phyloP scores from a whole-genome alignment of 2,888 invertebrate genomes.

The Adela reaumurella region DNA sequence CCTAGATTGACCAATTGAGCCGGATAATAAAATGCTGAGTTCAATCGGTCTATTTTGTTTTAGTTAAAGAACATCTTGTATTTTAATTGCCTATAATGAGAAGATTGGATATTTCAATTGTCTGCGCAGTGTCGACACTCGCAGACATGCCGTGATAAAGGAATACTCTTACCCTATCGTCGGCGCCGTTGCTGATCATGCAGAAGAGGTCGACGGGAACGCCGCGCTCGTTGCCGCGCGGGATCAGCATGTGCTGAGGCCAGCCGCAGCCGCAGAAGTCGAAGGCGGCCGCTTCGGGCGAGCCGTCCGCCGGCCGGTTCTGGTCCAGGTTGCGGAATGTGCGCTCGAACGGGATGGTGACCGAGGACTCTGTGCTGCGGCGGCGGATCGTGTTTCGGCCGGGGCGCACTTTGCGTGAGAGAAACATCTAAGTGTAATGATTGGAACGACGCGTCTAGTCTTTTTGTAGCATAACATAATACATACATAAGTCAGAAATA shows the following conservation, averaged over 20 bases:
- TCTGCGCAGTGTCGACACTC: too few relatives aligned
- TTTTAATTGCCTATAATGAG: too few relatives aligned
- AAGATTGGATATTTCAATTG: too few relatives aligned
- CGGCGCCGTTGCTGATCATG: conserved; percentile 71
- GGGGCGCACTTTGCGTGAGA: conserved; percentile 50
- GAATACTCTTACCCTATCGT: conserved; percentile 62
- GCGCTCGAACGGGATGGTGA: conserved; percentile 79
- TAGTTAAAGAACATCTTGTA: too few relatives aligned
- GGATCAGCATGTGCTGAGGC: conserved; percentile 78
- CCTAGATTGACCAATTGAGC: too few relatives aligned
- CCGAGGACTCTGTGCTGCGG: conserved; percentile 66
- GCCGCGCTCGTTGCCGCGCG: conserved; percentile 67
- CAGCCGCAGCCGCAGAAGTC: conserved; percentile 88
- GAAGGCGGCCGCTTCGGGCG: conserved; percentile 53
- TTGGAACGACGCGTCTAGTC: too few relatives aligned
- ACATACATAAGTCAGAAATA: too few relatives aligned
- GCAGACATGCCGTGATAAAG: too few relatives aligned
- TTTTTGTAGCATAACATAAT: too few relatives aligned
- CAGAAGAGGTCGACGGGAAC: conserved; percentile 67
- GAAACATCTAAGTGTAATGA: too few relatives aligned
- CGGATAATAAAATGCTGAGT: too few relatives aligned
- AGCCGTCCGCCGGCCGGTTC: conserved; percentile 56
- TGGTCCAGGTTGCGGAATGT: conserved; percentile 71
- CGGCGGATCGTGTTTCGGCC: conserved; percentile 66
- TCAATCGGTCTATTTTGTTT: too few relatives aligned